A percentile compares a stretch with the other conserved stretches of the same genome.
phyloP scores from a whole-genome alignment of 2,888 invertebrate genomes.

The Ellobium chinense region DNA sequence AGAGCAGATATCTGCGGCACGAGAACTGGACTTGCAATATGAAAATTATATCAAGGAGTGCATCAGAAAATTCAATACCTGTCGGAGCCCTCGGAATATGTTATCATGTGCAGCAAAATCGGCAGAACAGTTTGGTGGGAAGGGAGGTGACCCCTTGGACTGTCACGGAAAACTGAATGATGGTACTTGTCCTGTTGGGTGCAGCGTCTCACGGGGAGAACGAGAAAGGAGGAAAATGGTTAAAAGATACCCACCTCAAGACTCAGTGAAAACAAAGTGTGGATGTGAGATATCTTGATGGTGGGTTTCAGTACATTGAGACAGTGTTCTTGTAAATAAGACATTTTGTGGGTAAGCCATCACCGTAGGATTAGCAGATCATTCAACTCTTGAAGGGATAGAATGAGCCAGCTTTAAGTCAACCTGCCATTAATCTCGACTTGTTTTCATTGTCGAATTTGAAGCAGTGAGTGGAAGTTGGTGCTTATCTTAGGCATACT shows the following conservation, averaged over 20 bases:
- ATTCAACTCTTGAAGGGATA: too few relatives aligned
- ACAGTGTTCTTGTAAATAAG: too few relatives aligned
- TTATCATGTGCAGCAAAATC: conserved; percentile 49
- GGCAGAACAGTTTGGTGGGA: neutral
- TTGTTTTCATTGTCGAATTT: too few relatives aligned
- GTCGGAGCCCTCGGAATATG: conserved; percentile 46
- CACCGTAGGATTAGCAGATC: too few relatives aligned
- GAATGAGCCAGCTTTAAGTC: too few relatives aligned
- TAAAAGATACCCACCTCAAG: neutral
- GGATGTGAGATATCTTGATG: conserved; percentile 46
- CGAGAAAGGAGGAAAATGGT: neutral
- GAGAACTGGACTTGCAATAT: conserved; percentile 76
- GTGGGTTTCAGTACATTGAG: too few relatives aligned
- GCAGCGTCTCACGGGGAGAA: neutral
- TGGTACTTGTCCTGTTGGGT: too few relatives aligned
- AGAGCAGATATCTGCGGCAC: conserved; percentile 77
- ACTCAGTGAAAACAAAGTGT: conserved; percentile 35
- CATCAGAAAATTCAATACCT: conserved; percentile 57
- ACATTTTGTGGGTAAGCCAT: too few relatives aligned
- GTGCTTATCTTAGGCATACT: too few relatives aligned
- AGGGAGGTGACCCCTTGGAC: neutral
- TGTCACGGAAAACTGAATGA: neutral
- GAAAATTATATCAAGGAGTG: conserved; percentile 72
- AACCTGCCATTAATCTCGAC: too few relatives aligned
- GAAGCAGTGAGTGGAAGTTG: too few relatives aligned